Base-by-base conservation (phyloP, 2,888 invertebrate species). In the Lobophora halterata region DNA sequence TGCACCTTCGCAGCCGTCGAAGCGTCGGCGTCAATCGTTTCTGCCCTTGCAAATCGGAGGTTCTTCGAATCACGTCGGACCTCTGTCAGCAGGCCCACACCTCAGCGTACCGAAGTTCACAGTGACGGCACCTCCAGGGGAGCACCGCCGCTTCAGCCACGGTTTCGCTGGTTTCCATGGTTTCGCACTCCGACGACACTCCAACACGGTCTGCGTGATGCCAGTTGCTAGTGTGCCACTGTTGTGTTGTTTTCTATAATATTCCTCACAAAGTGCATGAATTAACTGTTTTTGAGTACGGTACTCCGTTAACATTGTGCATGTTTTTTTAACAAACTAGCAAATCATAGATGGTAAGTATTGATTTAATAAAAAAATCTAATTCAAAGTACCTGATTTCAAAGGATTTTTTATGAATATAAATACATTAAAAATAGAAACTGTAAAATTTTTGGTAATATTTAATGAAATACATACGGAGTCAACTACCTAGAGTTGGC, bases 111-210 rank as follows among this genome's bases (percentile, higher is more conserved):
- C 89, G 46, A 74, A 88, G 59, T 77, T 89, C 76, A 73, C 89
- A 62, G 71, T 90, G 76, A 79, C 90, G 51, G 79, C 89, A 68
- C 70, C 90, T 60, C 77, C 89, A 55, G 80, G 89, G 62, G 80
- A 89, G 71, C 68, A 88, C 65, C 89, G 89, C 67, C 65, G 86
- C 65, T 63, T 79, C 77, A 78, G 89, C 80, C 78, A 79, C 74
- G 78, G 88, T 63, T 80, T 79, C 71, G 73, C 80, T 32, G 72
- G 62, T 26, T 82, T 88, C 69, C 90, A 92, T 77, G 91, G 91
- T 65, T 90, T 93, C 65, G 91, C 91, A 42, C 88, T 93, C 30
- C 88, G 93, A 45, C 89, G 93, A 55, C 91, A 92, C 80, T 79
- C 90, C 71, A 89, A 85, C 63, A 87, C 90, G 90, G 93, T 93